phyloP scores from a whole-genome alignment of 1,140 invertebrate genomes.

The Melipona quadrifasciata region DNA sequence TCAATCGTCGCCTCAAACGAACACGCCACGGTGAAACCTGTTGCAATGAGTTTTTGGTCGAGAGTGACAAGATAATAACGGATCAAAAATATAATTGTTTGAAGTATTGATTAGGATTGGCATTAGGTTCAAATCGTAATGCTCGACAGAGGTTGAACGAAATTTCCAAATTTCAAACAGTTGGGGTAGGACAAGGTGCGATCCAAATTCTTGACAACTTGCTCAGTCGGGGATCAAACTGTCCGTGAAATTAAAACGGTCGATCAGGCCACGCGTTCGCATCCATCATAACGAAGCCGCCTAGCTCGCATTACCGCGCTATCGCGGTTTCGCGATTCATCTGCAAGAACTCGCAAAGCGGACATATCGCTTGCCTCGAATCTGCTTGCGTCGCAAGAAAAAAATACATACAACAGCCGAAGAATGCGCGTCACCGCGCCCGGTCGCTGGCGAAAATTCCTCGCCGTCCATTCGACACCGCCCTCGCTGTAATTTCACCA shows the following conservation, averaged over 20 bases:
- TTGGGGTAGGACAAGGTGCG: too few species aligned
- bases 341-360: slow-evolving; percentile 46
- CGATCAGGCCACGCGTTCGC: slow-evolving; percentile 20
- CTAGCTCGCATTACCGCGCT: not conserved
- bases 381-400: slow-evolving; percentile 38
- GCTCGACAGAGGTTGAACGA: too few species aligned
- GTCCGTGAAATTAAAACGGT: slow-evolving; percentile 38
- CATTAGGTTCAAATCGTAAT: too few species aligned
- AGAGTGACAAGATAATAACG: too few species aligned
- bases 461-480: not conserved
- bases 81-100: too few species aligned
- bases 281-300: not conserved
- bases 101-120: too few species aligned
- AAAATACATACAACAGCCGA: not conserved
- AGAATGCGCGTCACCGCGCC: slow-evolving; percentile 31
- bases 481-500: slow-evolving; percentile 29
- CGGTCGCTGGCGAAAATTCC: slow-evolving; percentile 4
- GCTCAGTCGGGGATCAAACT: not conserved
- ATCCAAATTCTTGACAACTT: not conserved
- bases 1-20: not conserved
- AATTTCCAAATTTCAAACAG: too few species aligned
- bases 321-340: slow-evolving; percentile 11
- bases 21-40: not conserved
- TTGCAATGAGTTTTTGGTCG: not conserved
- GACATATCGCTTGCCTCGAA: slow-evolving; percentile 44